These are phyloP conservation scores for Coendou prehensilis DNA, from an alignment of 2,797 vertebrate genomes.

Conservation along the genomic window DNA sequence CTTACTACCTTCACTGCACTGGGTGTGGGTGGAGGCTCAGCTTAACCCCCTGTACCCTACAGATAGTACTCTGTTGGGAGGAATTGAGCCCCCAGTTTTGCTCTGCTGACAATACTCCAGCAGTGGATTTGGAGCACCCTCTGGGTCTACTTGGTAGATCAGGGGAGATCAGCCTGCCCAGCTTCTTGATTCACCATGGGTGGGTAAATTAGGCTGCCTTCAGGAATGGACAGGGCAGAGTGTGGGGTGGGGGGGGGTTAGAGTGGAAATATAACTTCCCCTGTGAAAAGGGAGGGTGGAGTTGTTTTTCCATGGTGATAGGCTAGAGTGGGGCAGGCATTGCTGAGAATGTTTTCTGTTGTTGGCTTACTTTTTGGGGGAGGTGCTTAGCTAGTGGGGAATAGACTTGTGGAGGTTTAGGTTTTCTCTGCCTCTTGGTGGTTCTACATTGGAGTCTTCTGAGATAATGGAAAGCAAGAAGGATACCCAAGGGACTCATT, in stretches of 20 bases:
- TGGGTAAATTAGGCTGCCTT: not conserved
- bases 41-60: not conserved
- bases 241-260: not conserved
- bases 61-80: not conserved
- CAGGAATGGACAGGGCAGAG: not conserved
- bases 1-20: not conserved
- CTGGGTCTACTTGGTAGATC: not conserved
- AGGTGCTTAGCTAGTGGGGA: not conserved
- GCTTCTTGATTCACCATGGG: not conserved
- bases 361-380: not conserved
- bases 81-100: not conserved
- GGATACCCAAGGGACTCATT: not conserved
- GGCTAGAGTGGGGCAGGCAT: not conserved
- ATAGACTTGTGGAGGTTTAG: not conserved
- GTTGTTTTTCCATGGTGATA: constrained; percentile 7
- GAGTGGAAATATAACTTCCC: not conserved
- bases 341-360: constrained; percentile 20
- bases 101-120: not conserved
- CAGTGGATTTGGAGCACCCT: not conserved
- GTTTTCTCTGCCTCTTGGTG: not conserved
- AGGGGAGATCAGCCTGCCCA: not conserved
- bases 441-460: not conserved
- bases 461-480: not conserved
- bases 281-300: not conserved
- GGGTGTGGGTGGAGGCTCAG: not conserved